These are phyloP conservation scores for Trichogramma dendrolimi DNA, from an alignment of 2,888 invertebrate species.

Conservation along the genomic window DNA sequence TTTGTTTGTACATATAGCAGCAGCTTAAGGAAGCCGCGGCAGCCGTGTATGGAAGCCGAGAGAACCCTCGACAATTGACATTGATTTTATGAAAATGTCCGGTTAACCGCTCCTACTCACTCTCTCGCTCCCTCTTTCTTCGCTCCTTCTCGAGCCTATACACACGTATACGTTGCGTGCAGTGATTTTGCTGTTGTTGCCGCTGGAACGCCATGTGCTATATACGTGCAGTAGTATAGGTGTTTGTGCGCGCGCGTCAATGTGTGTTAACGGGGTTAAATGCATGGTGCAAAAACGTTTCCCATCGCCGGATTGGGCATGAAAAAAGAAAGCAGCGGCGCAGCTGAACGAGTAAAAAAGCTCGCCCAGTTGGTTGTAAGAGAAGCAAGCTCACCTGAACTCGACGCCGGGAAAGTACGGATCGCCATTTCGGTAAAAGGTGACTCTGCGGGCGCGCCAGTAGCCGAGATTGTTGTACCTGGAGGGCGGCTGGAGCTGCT, in stretches of 20 bases:
- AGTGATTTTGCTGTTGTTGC: too few relatives aligned
- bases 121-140: background rate
- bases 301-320: background rate
- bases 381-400: conserved; percentile 55
- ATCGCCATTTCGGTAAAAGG: conserved; percentile 91
- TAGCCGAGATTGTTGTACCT: conserved; percentile 77
- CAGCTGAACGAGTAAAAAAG: background rate
- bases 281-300: too few relatives aligned
- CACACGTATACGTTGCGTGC: background rate
- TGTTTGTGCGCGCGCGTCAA: too few relatives aligned
- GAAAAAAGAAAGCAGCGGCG: background rate
- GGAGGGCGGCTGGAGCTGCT: conserved; percentile 38
- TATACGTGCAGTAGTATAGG: too few relatives aligned
- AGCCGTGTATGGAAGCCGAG: background rate
- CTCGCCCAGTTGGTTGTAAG: background rate
- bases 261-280: too few relatives aligned
- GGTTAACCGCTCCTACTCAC: background rate
- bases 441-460: conserved; percentile 81
- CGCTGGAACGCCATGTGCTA: too few relatives aligned
- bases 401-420: conserved; percentile 87
- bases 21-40: background rate
- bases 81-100: background rate
- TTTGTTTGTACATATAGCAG: background rate
- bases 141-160: background rate
- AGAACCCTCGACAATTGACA: background rate